Conservation (phyloP, 2,888 invertebrate species). For the Ametastegia equiseti region DNA sequence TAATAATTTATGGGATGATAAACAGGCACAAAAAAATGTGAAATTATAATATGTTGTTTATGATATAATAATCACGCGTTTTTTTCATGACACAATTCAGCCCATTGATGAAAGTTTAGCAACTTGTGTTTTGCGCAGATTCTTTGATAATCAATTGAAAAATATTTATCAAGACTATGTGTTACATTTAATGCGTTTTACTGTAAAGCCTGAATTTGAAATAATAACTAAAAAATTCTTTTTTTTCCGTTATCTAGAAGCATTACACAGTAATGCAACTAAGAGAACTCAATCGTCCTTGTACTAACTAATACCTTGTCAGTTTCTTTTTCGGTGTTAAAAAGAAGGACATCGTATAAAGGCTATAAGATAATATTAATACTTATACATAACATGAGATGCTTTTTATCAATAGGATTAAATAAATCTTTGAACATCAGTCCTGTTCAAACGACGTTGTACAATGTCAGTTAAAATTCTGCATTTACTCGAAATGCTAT, state of each 20-base stretch:
- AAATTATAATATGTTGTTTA: neutral
- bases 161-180: neutral
- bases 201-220: constrained; percentile 7
- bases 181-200: neutral
- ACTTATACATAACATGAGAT: neutral
- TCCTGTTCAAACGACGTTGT: neutral
- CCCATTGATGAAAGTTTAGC: neutral
- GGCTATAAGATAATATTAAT: neutral
- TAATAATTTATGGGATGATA: neutral
- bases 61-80: neutral
- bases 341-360: constrained; percentile 15
- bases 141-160: neutral
- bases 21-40: neutral
- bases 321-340: constrained; percentile 11
- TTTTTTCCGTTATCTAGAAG: constrained; percentile 10
- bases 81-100: neutral
- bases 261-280: constrained; percentile 30
- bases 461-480: neutral
- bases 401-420: neutral
- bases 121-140: neutral
- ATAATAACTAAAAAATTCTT: no score
- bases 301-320: neutral
- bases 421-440: neutral
- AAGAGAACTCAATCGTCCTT: constrained; percentile 14
- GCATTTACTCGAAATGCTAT: constrained; percentile 20